Percentiles rank a stretch among this genome's conserved stretches.
These are phyloP conservation scores for Tragelaphus buxtoni DNA, from an alignment of 2,113 vertebrate genomes.

Conservation along the genomic window DNA sequence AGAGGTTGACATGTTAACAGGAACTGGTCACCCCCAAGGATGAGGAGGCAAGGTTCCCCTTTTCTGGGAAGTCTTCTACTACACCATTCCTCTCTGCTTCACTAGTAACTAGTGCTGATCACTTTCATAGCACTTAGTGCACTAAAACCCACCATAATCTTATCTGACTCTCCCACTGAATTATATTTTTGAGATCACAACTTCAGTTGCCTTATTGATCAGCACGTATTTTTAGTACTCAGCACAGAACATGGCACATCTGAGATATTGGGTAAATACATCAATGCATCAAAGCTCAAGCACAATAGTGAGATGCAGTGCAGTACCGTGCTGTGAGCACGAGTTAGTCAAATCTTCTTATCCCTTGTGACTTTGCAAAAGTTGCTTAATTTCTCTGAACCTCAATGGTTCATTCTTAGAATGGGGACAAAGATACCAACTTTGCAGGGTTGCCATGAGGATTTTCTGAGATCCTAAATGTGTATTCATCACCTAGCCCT, in stretches of 20 bases:
- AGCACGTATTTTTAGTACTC: neutral
- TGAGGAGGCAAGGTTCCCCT: neutral
- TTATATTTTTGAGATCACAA: neutral
- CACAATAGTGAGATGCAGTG: neutral
- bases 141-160: neutral
- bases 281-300: neutral
- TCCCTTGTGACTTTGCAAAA: neutral
- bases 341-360: neutral
- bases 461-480: neutral
- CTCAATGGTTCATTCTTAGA: neutral
- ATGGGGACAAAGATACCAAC: neutral
- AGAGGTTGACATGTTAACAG: neutral
- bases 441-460: neutral
- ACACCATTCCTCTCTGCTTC: neutral
- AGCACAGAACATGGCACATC: neutral
- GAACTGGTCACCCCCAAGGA: neutral
- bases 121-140: neutral
- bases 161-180: neutral
- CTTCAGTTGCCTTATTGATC: neutral
- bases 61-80: neutral
- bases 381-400: neutral
- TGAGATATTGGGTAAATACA: neutral
- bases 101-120: neutral
- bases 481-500: neutral
- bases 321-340: neutral